phyloP scores from a whole-genome alignment of 53 echinoderm and acorn worm genomes.

The Temnopleurus reevesii region DNA sequence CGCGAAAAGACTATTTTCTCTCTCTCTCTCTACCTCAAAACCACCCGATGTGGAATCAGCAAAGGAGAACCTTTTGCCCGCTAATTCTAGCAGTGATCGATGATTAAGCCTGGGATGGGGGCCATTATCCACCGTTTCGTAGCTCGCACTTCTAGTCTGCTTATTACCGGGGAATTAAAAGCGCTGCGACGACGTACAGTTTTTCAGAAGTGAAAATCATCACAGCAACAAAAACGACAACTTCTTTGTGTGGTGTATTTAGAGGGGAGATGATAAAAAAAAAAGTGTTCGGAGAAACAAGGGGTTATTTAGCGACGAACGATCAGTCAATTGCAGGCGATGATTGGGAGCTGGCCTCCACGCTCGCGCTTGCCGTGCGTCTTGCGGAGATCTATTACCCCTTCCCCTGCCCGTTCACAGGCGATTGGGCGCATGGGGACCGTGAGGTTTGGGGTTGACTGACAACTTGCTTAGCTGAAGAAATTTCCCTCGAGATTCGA shows the following conservation, averaged over 20 bases:
- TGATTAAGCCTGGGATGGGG: constrained; percentile 1
- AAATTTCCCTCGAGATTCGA: constrained; percentile 27
- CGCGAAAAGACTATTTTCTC: not conserved
- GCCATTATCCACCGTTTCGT: constrained; percentile 35
- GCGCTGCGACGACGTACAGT: not conserved
- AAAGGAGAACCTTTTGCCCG: constrained; percentile 14
- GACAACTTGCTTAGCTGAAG: constrained; percentile 1
- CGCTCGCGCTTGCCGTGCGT: constrained; percentile 13
- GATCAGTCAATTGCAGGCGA: constrained; percentile 36
- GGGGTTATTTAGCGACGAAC: not conserved
- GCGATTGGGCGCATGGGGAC: not conserved
- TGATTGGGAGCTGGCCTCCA: not conserved
- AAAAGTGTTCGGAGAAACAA: not conserved
- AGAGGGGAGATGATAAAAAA: not conserved
- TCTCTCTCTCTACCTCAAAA: too few species aligned
- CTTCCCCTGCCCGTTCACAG: not conserved
- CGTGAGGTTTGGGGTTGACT: not conserved
- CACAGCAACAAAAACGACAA: not conserved
- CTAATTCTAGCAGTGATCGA: constrained; percentile 46
- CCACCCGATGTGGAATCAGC: not conserved
- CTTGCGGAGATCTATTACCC: constrained; percentile 38
- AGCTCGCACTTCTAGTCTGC: not conserved
- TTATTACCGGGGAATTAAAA: constrained; percentile 23
- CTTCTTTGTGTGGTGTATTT: not conserved
- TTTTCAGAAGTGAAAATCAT: not conserved